Evolutionary conservation across 2,113 vertebrate genomes (phyloP), one percentile per base, ranked within the genome.

Genomic region (Rhinogobius similis): DNA sequence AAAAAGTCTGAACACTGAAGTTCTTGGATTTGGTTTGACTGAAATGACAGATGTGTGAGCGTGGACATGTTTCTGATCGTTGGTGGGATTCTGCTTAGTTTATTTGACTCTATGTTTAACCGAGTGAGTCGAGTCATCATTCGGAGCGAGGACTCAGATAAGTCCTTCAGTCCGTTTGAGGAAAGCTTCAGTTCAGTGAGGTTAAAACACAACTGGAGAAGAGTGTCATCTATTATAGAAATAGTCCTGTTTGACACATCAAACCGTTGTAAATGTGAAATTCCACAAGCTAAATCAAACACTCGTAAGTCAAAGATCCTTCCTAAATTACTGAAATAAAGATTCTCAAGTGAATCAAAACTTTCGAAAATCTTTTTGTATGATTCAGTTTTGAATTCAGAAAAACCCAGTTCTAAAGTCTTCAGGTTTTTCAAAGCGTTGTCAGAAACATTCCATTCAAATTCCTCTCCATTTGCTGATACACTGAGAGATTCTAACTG

Each of bases 231-330:
- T 46, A 62, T 55, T 12, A 53, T 2, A 14, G 88, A 69, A 14
- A 66, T 36, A 67, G 67, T 62, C 78, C 90, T 91, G 21, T 5
- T 13, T 14, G 48, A 65, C 66, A 90, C 65, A 6, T 81, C 55
- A 36, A 93, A 56, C 27, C 73, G 68, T 6, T 64, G 82, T 44
- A 85, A 62, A 7, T 73, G 52, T 61, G 82, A 77, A 53, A 83
- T 70, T 13, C 76, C 72, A 65, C 91, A 93, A 68, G 84, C 78
- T 29, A 88, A 21, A 36, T 77, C 74, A 18, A 87, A 66, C 62
- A 92, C 65, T 64, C 26, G 65, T 43, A 11, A 10, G 1, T 80
- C 67, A 44, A 81, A 63, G 23, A 72, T 73, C 12, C 23, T 5
- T 3, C 69, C 36, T 92, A 29, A 29, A 20, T 29, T 9, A 27